A percentile compares a stretch with the other conserved stretches of the same genome.
These are phyloP conservation scores for Eurytoma californica DNA, from an alignment of 2,888 invertebrate genomes.

Conservation along the genomic window DNA sequence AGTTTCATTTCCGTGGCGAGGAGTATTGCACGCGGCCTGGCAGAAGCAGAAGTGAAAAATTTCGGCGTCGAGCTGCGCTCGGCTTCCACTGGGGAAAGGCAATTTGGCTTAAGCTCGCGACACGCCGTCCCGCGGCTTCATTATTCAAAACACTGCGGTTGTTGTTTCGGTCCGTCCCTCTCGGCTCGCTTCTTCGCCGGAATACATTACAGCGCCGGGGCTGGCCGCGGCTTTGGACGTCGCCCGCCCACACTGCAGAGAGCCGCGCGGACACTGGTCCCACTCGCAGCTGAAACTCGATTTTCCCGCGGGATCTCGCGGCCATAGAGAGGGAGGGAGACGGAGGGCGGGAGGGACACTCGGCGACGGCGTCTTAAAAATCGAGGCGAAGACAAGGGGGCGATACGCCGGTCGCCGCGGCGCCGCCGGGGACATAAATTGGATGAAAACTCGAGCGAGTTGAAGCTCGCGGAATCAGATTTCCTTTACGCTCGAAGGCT, in stretches of 20 bases:
- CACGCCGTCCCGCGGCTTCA: constrained; percentile 56
- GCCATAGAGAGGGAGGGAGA: not conserved
- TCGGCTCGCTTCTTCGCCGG: constrained; percentile 64
- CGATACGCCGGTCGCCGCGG: not conserved
- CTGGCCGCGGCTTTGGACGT: not conserved
- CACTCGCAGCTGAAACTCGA: not conserved
- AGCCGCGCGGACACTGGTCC: not conserved
- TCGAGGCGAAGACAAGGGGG: not conserved
- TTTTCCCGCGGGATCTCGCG: not conserved
- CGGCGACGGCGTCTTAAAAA: not conserved
- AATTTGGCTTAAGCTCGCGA: not conserved
- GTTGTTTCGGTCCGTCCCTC: constrained; percentile 60
- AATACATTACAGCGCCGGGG: constrained; percentile 62
- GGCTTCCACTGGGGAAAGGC: not conserved
- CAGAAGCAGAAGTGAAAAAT: too few species aligned
- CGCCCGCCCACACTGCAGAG: not conserved
- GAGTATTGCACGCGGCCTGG: too few species aligned
- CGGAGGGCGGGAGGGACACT: not conserved
- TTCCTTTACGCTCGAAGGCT: constrained; percentile 41
- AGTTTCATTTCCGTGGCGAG: not conserved
- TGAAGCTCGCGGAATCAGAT: constrained; percentile 43
- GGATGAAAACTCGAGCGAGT: constrained; percentile 40
- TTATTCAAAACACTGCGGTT: constrained; percentile 66
- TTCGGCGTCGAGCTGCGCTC: not conserved
- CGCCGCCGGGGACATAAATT: constrained; percentile 6